Percentiles rank a stretch among this genome's conserved stretches.
These are phyloP conservation scores for Nannospalax galili DNA, from an alignment of 2,113 vertebrate genomes.

Conservation along the genomic window DNA sequence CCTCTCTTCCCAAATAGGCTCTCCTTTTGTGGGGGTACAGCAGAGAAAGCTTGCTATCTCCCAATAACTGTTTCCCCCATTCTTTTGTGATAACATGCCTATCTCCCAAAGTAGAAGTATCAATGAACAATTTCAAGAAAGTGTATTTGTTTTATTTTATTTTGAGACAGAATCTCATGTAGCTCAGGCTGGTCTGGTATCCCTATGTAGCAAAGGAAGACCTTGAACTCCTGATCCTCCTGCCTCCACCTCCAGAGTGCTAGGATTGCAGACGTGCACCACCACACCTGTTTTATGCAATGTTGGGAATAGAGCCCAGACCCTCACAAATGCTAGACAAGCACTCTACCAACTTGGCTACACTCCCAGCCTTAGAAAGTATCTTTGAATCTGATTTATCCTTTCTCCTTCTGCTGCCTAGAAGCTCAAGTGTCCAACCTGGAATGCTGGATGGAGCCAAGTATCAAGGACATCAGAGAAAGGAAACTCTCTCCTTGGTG, in stretches of 20 bases:
- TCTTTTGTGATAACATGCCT: not conserved
- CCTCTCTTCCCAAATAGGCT: not conserved
- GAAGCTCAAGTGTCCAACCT: not conserved
- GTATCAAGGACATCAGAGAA: not conserved
- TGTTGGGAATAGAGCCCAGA: not conserved
- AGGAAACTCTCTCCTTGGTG: not conserved
- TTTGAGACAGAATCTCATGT: not conserved
- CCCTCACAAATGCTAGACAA: not conserved
- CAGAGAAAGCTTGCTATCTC: not conserved
- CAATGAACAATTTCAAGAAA: conserved; percentile 35
- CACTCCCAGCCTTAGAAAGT: not conserved
- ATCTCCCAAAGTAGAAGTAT: not conserved
- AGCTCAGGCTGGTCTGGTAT: too few relatives aligned
- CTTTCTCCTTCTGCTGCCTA: not conserved
- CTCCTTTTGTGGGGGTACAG: not conserved
- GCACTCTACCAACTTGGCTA: not conserved
- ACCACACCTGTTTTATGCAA: not conserved
- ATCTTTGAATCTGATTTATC: not conserved
- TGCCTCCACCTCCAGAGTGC: not conserved
- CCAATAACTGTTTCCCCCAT: not conserved
- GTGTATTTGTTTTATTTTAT: not conserved
- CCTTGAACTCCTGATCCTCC: not conserved
- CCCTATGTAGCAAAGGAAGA: not conserved
- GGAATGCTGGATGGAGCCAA: not conserved
- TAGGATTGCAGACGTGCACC: not conserved